phyloP scores from a whole-genome alignment of 2,888 invertebrate species.

The Thymelicus sylvestris region DNA sequence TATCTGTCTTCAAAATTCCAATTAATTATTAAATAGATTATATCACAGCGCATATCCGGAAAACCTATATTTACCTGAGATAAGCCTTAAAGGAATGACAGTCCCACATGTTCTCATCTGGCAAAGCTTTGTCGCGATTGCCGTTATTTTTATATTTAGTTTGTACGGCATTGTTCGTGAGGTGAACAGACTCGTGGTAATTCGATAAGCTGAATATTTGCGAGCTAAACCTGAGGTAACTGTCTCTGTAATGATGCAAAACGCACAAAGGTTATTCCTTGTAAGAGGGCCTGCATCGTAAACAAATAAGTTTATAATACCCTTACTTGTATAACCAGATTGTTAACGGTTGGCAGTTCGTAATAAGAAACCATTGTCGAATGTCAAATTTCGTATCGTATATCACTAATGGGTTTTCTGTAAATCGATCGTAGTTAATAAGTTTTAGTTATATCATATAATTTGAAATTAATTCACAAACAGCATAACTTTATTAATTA shows the following conservation, averaged over 20 bases:
- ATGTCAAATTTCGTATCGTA: constrained; percentile 98
- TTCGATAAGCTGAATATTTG: constrained; percentile 94
- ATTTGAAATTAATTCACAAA: not conserved
- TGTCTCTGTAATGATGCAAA: constrained; percentile 85
- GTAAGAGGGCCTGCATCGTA: not conserved
- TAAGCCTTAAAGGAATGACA: constrained; percentile 91
- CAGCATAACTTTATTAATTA: constrained; percentile 58
- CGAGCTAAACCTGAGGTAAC: constrained; percentile 96
- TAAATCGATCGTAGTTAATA: constrained; percentile 51
- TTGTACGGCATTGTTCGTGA: constrained; percentile 97
- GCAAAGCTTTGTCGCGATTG: constrained; percentile 90
- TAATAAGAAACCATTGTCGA: constrained; percentile 97
- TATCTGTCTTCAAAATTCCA: constrained; percentile 83
- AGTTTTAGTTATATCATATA: not conserved
- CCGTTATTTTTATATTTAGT: constrained; percentile 91
- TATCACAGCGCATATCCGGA: not conserved
- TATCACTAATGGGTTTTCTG: constrained; percentile 94
- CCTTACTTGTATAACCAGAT: constrained; percentile 96
- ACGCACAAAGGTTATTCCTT: constrained; percentile 4
- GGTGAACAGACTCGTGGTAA: constrained; percentile 96
- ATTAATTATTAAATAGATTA: constrained; percentile 44
- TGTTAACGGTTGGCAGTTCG: constrained; percentile 94
- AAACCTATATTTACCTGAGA: constrained; percentile 79
- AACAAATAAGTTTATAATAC: constrained; percentile 14
- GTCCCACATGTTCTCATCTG: constrained; percentile 98